Evolutionary conservation across 53 echinoderm and acorn worm genomes (phyloP).

Genomic region (Paracentrotus lividus): DNA sequence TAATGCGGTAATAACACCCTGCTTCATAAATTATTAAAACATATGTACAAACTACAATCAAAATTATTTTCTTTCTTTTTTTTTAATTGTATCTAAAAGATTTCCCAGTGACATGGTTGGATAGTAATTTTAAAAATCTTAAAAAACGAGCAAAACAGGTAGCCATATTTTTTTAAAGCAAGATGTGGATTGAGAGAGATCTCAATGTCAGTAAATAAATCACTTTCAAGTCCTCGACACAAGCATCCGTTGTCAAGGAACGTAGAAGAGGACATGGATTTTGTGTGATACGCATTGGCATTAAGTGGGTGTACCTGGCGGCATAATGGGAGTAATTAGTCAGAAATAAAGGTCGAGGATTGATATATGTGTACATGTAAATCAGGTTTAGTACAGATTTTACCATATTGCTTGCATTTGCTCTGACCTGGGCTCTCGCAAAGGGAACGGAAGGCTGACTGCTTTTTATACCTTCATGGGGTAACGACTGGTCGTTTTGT

Average conservation of each 20-base stretch:
- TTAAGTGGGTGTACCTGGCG: conserved; percentile 25
- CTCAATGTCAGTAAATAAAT: neutral
- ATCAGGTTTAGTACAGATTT: conserved; percentile 21
- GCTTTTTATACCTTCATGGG: neutral
- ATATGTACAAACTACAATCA: no score
- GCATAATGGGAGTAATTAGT: conserved; percentile 43
- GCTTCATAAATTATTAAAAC: no score
- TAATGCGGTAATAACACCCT: no score
- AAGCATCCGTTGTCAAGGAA: neutral
- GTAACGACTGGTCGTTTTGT: conserved; percentile 1
- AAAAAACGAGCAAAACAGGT: no score
- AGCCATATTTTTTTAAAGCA: no score
- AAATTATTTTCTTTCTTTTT: neutral
- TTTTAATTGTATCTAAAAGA: no score
- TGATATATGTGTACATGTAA: neutral
- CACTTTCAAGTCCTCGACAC: neutral
- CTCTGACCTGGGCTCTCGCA: neutral
- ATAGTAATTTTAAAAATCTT: no score
- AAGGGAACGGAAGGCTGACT: neutral
- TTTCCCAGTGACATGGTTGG: no score
- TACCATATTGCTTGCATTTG: neutral
- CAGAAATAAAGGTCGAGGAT: conserved; percentile 24
- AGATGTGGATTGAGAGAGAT: no score
- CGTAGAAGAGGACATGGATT: neutral
- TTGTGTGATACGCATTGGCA: neutral